Evolutionary conservation across 2,797 vertebrate species (phyloP), one percentile per base, ranked within the genome.

Genomic region (Coregonus suidteri): DNA sequence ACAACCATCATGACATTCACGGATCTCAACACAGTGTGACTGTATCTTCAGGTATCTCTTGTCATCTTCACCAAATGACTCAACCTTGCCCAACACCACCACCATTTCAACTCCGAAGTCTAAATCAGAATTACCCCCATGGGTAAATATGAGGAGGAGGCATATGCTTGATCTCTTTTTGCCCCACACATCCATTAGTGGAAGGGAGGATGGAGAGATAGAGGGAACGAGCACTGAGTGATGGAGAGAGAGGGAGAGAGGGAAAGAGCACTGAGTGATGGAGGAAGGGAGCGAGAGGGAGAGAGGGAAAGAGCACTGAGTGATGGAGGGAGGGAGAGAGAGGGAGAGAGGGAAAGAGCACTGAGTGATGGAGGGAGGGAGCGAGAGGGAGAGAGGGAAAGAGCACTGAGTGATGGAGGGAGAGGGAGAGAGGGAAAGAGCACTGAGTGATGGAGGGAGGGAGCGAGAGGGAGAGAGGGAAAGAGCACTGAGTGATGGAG

Each of bases 371-470:
- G 25, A 25, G 25, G 25, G 25, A 25, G 25, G 25, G 25, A 25
- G 25, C 25, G 25, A 25, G 25, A 25, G 25, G 25, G 51, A 37
- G 56, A 30, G 70, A 54, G 64, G 66, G 25, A 64, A 59, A 34
- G 64, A 65, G 52, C 41, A 9, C 51, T 47, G 9, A 25, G 25
- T 25, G 25, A 25, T 25, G 18, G 62, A 70, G 16, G 59, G 69
- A 72, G 64, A 56, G 70, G 25, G 25, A 51, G 20, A 11, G 52
- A 41, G 41, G 56, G 41, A 65, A 13, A 77, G 73, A 75, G 72
- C 25, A 47, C 9, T 47, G 41, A 47, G 41, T 47, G 41, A 47
- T 47, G n/a, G 73, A 41, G 72, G 52, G 31, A 34, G 52, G 34
- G 51, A 37, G 56, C 16, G 70, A 54, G 69, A 72, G 64, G 47